Base-by-base conservation (phyloP, 1,140 invertebrate genomes). In the Megalonaias nervosa region DNA sequence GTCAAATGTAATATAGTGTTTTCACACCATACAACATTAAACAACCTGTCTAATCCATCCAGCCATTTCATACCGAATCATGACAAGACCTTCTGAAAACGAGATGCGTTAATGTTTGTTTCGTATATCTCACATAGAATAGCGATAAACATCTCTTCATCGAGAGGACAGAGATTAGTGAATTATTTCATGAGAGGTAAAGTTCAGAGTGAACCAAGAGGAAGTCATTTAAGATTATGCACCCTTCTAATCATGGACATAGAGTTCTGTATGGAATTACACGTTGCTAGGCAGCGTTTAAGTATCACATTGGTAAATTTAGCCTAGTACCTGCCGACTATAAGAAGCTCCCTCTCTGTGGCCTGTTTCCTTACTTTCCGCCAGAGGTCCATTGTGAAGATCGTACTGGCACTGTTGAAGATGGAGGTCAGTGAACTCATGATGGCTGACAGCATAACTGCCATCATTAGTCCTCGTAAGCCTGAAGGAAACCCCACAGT, bases 361-460 rank as follows among this genome's bases (percentile, higher is more conserved):
- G 92, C 89, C 31, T 87, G 85, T 21, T 83, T 87, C 60, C 92
- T 82, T 26, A 93, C 84, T 48, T 89, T 82, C 38, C 90, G 86
- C 90, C 91, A 93, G 26, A 93, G 90, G 83, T 93, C 93, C 82
- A 93, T 92, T 12, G 93, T 93, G 82, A 93, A 93, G 55, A 93
- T 90, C 0, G 92, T 92, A 67, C 92, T 92, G 56, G 91, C 89
- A 15, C 91, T 92, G 83, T 93, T 93, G 84, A 93, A 93, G 67
- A 93, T 92, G 15, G 92, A 93, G 16, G 92, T 93, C 31, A 93
- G 86, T 12, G 91, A 92, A 74, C 91, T 92, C 91, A 93, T 92
- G 55, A 93, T 89, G 71, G 92, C 92, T 0, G 92, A 92, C 83
- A 93, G 83, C 92, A 93, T 93, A 15, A 93, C 92, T 0, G 93